A percentile compares a stretch with the other conserved stretches of the same genome.
Evolutionary conservation across 2,888 invertebrate genomes (phyloP).

Genomic region (Exocentrus adspersus): DNA sequence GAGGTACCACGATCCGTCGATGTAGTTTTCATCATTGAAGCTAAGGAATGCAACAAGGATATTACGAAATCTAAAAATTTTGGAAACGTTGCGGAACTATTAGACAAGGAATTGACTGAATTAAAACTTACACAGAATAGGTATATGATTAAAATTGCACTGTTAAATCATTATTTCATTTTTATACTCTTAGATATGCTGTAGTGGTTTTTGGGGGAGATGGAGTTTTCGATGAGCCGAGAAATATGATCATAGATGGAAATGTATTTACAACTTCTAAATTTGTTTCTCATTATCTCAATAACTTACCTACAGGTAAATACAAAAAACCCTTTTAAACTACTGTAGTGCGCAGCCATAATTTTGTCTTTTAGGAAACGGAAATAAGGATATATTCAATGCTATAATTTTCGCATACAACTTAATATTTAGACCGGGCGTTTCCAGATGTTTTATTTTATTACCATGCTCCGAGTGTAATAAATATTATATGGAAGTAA

Average conservation of each 20-base stretch:
- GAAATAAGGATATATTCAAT: conserved; percentile 77
- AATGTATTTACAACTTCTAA: conserved; percentile 74
- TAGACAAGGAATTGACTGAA: conserved; percentile 76
- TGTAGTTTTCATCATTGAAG: conserved; percentile 89
- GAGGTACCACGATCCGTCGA: conserved; percentile 78
- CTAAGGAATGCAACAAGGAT: conserved; percentile 82
- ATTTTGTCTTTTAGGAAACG: conserved; percentile 61
- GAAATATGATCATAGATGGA: conserved; percentile 78
- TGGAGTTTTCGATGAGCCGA: conserved; percentile 77
- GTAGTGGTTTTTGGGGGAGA: conserved; percentile 85
- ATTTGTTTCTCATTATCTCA: conserved; percentile 74
- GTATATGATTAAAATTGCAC: conserved; percentile 64
- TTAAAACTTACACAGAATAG: conserved; percentile 73
- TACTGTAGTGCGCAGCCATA: conserved; percentile 13
- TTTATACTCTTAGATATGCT: conserved; percentile 73
- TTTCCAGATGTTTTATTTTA: conserved; percentile 83
- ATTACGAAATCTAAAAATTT: conserved; percentile 74
- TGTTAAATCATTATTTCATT: neutral
- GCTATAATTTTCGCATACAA: conserved; percentile 79
- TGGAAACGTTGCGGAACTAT: conserved; percentile 72
- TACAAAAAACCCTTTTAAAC: conserved; percentile 28
- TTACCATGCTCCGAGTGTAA: conserved; percentile 84
- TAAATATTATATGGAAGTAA: conserved; percentile 74
- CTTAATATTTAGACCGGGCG: conserved; percentile 83
- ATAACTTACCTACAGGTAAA: conserved; percentile 74